Base-by-base conservation (phyloP, 2,113 vertebrate genomes). In the Symphodus melops region DNA sequence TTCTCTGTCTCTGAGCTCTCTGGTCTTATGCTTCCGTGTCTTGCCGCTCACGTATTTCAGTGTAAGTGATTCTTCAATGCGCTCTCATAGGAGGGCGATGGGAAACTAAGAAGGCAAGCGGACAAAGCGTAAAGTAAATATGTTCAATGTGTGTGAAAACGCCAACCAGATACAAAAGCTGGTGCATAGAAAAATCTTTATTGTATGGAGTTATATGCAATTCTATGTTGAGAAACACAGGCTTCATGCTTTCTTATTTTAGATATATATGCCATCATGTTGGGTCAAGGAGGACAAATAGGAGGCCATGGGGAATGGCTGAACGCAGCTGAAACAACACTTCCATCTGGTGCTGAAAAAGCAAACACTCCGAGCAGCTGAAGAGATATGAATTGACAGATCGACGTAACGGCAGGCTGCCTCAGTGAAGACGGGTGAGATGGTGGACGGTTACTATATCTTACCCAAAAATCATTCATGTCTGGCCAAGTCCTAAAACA, bases 321-420 rank as follows among this genome's bases (percentile, higher is more conserved):
- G 49, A 59, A 64, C 55, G 42, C 39, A 59, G 52, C 67, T 70
- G 64, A 80, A 77, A 33, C 48, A 66, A 77, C 59, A 78, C 19
- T 39, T 64, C 79, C 75, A 79, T 78, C 71, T 83, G 72, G 53
- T 65, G 68, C 59, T 39, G 16, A 16, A 68, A 68, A 55, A 57
- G 58, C 48, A 62, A 78, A 68, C 25, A 19, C 44, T 61, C 59
- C 56, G 41, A 51, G 59, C 65, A 74, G 42, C 78, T 82, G 70
- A 82, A 68, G 36, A 63, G 64, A 85, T 77, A 25, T 44, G 20
- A 85, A 53, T 20, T 68, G 81, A 88, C 79, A 75, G 67, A 84
- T 44, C 67, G 74, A 68, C 25, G 66, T 68, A 68, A 60, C 68
- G 72, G 69, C 42, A 54, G 86, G 64, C 67, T 41, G 60, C 64